Evolutionary conservation across 1,140 invertebrate genomes (phyloP).

Genomic region (Procambarus virginalis): DNA sequence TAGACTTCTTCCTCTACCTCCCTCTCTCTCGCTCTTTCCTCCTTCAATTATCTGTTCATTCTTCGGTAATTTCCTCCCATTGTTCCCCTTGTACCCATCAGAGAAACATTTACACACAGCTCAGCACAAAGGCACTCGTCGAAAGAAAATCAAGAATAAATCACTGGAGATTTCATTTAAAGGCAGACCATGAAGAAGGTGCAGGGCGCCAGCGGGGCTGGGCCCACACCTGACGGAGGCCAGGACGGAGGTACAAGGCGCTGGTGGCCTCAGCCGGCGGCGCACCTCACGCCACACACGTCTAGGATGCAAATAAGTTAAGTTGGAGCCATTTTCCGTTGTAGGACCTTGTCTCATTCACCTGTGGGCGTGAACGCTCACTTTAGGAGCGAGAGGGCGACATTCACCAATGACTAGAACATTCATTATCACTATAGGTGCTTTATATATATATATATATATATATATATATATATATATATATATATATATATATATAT

Average conservation of each 20-base stretch:
- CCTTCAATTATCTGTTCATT: not conserved
- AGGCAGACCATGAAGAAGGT: too few relatives aligned
- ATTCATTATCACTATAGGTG: not conserved
- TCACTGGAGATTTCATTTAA: too few relatives aligned
- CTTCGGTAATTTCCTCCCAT: not conserved
- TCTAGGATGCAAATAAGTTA: constrained; percentile 10
- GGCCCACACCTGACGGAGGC: too few relatives aligned
- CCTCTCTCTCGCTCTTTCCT: not conserved
- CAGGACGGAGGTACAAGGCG: not conserved
- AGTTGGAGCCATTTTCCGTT: not conserved
- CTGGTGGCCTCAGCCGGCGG: not conserved
- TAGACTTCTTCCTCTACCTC: not conserved
- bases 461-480: not conserved
- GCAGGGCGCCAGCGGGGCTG: too few relatives aligned
- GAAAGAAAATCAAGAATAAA: too few relatives aligned
- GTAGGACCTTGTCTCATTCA: not conserved
- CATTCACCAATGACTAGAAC: not conserved
- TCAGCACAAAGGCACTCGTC: too few relatives aligned
- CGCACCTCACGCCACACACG: not conserved
- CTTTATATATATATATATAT: not conserved
- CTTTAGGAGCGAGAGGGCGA: not conserved
- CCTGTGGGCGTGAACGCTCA: not conserved
- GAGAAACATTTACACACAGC: too few relatives aligned
- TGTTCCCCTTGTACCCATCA: not conserved
- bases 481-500: constrained; percentile 10